These are phyloP conservation scores for Astreopora myriophthalma DNA, from an alignment of 64 coral and sea anemone genomes.

Conservation along the genomic window DNA sequence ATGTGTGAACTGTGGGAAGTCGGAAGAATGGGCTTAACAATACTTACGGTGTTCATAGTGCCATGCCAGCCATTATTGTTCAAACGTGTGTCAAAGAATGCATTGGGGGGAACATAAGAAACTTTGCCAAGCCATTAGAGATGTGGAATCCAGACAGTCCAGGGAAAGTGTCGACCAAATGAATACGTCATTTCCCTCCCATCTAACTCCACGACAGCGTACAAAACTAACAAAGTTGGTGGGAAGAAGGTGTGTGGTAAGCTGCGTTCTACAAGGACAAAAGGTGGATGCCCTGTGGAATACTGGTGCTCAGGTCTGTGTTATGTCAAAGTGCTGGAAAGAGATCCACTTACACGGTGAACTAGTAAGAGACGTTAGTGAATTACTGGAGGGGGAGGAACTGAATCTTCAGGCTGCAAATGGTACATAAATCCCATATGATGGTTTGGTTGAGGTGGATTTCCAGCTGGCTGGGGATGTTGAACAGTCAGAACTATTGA, in stretches of 20 bases:
- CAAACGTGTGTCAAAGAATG: not conserved
- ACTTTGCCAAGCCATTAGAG: constrained; percentile 12
- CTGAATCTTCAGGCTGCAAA: constrained; percentile 30
- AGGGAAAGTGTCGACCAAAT: not conserved
- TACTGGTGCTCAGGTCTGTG: constrained; percentile 36
- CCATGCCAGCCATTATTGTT: constrained; percentile 11
- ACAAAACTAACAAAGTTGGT: not conserved
- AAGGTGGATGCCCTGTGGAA: constrained; percentile 43
- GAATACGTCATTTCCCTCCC: constrained; percentile 3
- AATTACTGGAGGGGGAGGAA: constrained; percentile 22
- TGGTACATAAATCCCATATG: constrained; percentile 20
- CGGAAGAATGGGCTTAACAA: not conserved
- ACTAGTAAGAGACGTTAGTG: constrained; percentile 9
- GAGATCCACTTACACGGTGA: constrained; percentile 8
- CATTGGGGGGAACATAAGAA: not conserved
- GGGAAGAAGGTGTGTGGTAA: not conserved
- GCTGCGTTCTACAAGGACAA: constrained; percentile 20
- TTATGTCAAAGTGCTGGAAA: constrained; percentile 44
- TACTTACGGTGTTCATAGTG: not conserved
- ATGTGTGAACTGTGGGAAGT: constrained; percentile 4
- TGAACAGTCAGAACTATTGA: not conserved
- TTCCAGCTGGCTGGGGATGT: not conserved
- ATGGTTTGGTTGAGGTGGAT: not conserved
- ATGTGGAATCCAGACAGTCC: not conserved
- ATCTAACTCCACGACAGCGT: not conserved